phyloP scores from a whole-genome alignment of 2,113 vertebrate species.

The Puffinus mauretanicus region DNA sequence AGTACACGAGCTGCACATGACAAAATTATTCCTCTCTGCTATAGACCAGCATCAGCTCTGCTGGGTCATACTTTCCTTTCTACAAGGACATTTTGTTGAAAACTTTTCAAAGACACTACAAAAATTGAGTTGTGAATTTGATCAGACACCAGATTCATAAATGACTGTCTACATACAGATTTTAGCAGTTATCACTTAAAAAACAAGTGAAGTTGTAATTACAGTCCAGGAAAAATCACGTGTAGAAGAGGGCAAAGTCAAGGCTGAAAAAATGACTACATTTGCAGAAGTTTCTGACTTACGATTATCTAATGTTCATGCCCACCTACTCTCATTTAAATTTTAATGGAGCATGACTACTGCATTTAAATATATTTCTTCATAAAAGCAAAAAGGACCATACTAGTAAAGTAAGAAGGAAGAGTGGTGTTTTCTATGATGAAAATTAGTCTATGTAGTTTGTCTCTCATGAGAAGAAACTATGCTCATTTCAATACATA shows the following conservation, averaged over 20 bases:
- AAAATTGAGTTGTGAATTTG: not conserved
- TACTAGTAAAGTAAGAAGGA: not conserved
- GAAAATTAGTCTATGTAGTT: not conserved
- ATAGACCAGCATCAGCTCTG: not conserved
- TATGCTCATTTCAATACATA: not conserved
- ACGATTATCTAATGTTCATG: not conserved
- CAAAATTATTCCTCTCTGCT: not conserved
- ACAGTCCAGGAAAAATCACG: not conserved
- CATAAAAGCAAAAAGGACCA: not conserved
- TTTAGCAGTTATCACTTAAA: not conserved
- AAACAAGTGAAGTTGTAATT: not conserved
- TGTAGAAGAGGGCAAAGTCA: not conserved
- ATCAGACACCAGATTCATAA: rapidly evolving
- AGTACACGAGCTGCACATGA: not conserved
- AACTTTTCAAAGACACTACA: not conserved
- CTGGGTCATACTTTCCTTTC: not conserved
- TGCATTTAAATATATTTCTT: not conserved
- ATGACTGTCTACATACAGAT: not conserved
- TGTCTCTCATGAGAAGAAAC: not conserved
- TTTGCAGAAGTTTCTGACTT: not conserved
- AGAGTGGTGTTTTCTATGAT: not conserved
- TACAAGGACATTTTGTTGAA: not conserved
- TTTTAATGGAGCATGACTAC: not conserved
- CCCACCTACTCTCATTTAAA: not conserved
- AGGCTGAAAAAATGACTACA: not conserved